Evolutionary conservation across 2,113 vertebrate genomes (phyloP).

Genomic region (Hydrolagus affinis): DNA sequence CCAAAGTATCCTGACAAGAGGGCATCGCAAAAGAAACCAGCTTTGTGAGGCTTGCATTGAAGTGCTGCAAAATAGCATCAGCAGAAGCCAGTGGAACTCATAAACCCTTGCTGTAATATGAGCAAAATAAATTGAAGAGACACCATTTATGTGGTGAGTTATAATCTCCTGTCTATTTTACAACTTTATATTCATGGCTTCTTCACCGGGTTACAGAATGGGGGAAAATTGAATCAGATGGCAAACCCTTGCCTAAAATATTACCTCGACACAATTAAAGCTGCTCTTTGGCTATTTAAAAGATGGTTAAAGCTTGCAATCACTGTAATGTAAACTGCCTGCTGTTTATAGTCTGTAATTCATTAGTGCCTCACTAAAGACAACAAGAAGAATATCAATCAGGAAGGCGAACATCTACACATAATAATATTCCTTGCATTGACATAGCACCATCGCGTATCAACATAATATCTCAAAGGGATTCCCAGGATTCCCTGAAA

Average conservation of each 20-base stretch:
- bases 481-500: no score
- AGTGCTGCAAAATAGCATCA: neutral
- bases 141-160: neutral
- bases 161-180: slow-evolving; percentile 17
- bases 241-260: slow-evolving; percentile 6
- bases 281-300: slow-evolving; percentile 22
- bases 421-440: neutral
- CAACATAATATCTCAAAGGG: no score
- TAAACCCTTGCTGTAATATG: neutral
- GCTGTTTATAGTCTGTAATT: slow-evolving; percentile 24
- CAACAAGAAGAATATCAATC: slow-evolving; percentile 19
- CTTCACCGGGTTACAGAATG: slow-evolving; percentile 12
- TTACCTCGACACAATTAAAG: slow-evolving; percentile 26
- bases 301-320: slow-evolving; percentile 23
- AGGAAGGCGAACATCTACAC: neutral
- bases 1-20: neutral
- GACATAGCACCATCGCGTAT: neutral
- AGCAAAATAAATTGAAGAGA: neutral
- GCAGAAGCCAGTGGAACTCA: neutral
- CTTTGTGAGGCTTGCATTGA: neutral
- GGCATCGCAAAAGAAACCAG: neutral
- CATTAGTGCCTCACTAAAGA: neutral
- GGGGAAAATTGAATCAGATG: neutral
- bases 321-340: neutral
- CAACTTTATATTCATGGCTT: neutral